phyloP scores from a whole-genome alignment of 2,797 vertebrate species.

The Propithecus deckenii region DNA sequence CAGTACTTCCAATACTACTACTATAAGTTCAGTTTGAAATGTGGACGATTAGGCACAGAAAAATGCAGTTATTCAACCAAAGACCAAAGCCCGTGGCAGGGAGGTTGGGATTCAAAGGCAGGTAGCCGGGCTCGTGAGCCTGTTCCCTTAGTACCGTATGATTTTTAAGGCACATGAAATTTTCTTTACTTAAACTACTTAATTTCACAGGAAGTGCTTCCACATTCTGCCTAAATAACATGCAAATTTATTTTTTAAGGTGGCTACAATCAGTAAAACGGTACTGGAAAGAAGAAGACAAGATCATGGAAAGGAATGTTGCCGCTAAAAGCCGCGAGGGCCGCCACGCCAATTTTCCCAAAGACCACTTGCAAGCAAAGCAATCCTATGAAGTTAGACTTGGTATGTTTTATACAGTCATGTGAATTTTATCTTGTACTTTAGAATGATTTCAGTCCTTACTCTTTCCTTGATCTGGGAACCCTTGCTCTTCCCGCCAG shows the following conservation, averaged over 20 bases:
- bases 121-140: background rate
- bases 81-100: background rate
- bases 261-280: conserved; percentile 75
- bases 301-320: background rate
- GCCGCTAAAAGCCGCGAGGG: background rate
- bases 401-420: conserved; percentile 60
- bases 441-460: background rate
- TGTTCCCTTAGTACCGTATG: background rate
- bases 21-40: background rate
- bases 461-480: background rate
- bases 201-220: background rate
- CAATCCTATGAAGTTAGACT: conserved; percentile 76
- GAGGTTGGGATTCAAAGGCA: background rate
- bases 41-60: background rate
- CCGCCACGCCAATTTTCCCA: background rate
- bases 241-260: conserved; percentile 54
- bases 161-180: background rate
- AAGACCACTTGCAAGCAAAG: background rate
- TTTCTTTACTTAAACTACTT: background rate
- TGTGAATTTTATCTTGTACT: background rate
- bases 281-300: conserved; percentile 77
- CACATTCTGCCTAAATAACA: background rate
- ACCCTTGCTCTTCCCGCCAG: conserved; percentile 60
- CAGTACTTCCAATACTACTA: background rate
- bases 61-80: background rate